These are phyloP conservation scores for Drosophila rubida DNA, from an alignment of 2,888 invertebrate species.

Conservation along the genomic window DNA sequence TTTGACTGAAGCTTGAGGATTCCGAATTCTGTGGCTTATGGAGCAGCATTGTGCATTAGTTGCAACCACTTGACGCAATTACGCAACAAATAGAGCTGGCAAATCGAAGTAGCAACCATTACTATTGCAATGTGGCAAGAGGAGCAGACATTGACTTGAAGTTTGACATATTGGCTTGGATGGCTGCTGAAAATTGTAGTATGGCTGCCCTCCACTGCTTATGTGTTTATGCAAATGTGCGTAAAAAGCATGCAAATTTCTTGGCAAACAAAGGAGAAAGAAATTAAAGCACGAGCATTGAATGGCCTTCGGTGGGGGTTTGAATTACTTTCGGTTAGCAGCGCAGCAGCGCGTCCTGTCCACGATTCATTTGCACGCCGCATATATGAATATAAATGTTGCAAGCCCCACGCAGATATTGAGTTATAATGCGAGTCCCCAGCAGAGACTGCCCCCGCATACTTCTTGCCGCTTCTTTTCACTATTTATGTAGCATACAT, in stretches of 20 bases:
- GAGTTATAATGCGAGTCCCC: slow-evolving; percentile 65
- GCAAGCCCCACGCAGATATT: slow-evolving; percentile 73
- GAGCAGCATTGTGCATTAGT: slow-evolving; percentile 48
- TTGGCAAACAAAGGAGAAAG: slow-evolving; percentile 30
- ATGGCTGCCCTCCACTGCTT: slow-evolving; percentile 15
- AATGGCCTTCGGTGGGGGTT: slow-evolving; percentile 30
- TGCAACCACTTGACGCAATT: slow-evolving; percentile 60
- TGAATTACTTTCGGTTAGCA: slow-evolving; percentile 15
- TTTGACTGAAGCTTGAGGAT: slow-evolving; percentile 6
- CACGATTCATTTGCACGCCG: slow-evolving; percentile 75
- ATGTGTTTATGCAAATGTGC: slow-evolving; percentile 69
- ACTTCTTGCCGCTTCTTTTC: not conserved
- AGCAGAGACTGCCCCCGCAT: not conserved
- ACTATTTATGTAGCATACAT: slow-evolving; percentile 42
- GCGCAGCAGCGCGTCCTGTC: slow-evolving; percentile 57
- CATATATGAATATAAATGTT: slow-evolving; percentile 78
- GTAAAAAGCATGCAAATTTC: slow-evolving; percentile 77
- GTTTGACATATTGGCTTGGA: slow-evolving; percentile 71
- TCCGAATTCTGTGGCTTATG: slow-evolving; percentile 49
- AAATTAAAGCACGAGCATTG: slow-evolving; percentile 47
- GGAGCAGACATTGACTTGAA: slow-evolving; percentile 51
- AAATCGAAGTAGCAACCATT: too few species aligned
- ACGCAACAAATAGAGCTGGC: slow-evolving; percentile 43
- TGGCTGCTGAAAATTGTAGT: slow-evolving; percentile 39
- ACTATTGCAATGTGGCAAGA: slow-evolving; percentile 69